These are phyloP conservation scores for Indri indri DNA, from an alignment of 2,113 vertebrate species.

Conservation along the genomic window DNA sequence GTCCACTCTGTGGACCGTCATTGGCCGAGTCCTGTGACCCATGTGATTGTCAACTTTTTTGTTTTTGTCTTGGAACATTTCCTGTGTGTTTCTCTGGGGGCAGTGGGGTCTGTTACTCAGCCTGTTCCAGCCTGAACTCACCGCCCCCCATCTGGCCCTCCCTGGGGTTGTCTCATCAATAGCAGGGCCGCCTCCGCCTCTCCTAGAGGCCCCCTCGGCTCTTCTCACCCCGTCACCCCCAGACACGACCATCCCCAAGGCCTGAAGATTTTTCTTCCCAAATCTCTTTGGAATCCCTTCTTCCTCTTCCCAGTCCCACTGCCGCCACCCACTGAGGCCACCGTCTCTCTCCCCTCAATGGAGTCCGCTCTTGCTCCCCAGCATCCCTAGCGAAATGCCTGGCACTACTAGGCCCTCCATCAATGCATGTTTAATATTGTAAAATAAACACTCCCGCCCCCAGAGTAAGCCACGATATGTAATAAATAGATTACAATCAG, in stretches of 20 bases:
- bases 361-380: fast-evolving
- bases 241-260: neutral
- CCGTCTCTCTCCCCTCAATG: neutral
- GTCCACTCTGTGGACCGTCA: fast-evolving
- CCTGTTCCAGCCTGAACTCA: fast-evolving
- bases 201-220: neutral
- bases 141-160: neutral
- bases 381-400: neutral
- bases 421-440: neutral
- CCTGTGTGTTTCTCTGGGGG: neutral
- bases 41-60: fast-evolving
- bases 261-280: neutral
- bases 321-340: fast-evolving
- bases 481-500: neutral
- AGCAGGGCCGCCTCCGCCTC: neutral
- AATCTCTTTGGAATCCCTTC: neutral
- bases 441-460: neutral
- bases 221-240: neutral
- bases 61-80: neutral
- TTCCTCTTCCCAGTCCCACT: neutral
- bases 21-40: neutral
- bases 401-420: neutral
- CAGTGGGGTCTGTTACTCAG: neutral
- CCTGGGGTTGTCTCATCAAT: neutral
- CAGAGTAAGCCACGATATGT: neutral